phyloP scores from a whole-genome alignment of 2,888 invertebrate genomes.

The Tetragnatha montana region DNA sequence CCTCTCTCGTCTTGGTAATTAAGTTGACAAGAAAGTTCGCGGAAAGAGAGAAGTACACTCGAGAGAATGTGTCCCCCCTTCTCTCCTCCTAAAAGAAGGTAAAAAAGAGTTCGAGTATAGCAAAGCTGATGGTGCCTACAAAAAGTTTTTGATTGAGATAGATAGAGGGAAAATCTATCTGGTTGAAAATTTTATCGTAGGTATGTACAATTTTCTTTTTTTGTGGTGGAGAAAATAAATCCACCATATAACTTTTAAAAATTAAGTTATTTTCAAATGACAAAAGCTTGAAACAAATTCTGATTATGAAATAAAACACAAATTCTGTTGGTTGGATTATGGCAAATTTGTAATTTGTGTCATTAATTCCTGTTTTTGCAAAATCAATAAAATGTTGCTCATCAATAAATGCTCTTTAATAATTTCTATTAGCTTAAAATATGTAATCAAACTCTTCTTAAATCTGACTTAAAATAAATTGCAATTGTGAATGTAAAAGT shows the following conservation, averaged over 20 bases:
- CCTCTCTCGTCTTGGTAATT: slow-evolving; percentile 27
- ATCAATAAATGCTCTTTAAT: too few relatives aligned
- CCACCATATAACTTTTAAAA: too few relatives aligned
- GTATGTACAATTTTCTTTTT: background rate
- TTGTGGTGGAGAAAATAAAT: background rate
- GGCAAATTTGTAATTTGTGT: too few relatives aligned
- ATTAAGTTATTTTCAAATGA: background rate
- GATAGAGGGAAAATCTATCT: background rate
- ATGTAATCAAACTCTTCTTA: too few relatives aligned
- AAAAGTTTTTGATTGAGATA: background rate
- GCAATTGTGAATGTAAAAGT: too few relatives aligned
- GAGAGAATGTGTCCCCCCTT: background rate
- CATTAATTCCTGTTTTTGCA: too few relatives aligned
- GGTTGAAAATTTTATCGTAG: background rate
- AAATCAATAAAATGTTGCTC: too few relatives aligned
- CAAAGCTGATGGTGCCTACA: background rate
- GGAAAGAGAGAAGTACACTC: background rate
- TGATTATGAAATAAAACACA: too few relatives aligned
- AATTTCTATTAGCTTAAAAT: too few relatives aligned
- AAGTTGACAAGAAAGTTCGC: slow-evolving; percentile 48
- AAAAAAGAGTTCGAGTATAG: background rate
- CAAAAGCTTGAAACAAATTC: background rate
- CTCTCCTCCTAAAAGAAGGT: background rate
- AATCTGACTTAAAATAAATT: too few relatives aligned
- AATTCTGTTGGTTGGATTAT: too few relatives aligned